A percentile compares a stretch with the other conserved stretches of the same genome.
Evolutionary conservation across 2,888 invertebrate genomes (phyloP).

Genomic region (Harpalus rubripes): DNA sequence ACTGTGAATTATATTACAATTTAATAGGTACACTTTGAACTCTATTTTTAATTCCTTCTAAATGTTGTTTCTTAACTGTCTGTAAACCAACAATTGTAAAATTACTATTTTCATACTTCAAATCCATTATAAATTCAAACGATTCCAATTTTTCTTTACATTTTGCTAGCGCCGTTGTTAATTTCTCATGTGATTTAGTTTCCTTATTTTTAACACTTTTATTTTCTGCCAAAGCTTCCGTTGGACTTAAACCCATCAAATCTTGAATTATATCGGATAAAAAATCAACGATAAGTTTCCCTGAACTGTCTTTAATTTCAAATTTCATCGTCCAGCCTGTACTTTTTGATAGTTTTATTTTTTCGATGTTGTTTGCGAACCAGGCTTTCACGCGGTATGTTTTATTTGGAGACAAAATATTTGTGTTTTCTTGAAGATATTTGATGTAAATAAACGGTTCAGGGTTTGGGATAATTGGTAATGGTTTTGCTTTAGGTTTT

Average conservation of each 20-base stretch:
- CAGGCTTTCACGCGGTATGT: slow-evolving; percentile 81
- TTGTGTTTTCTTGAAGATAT: slow-evolving; percentile 74
- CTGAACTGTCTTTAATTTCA: slow-evolving; percentile 80
- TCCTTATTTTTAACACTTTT: slow-evolving; percentile 69
- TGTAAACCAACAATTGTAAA: slow-evolving; percentile 68
- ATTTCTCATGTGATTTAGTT: slow-evolving; percentile 69
- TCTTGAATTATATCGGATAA: slow-evolving; percentile 80
- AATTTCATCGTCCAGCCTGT: slow-evolving; percentile 80
- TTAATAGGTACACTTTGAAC: slow-evolving; percentile 38
- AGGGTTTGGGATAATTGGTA: slow-evolving; percentile 69
- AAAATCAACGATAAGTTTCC: slow-evolving; percentile 79
- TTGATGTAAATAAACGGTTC: slow-evolving; percentile 78
- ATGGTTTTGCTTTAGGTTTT: slow-evolving; percentile 67
- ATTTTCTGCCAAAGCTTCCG: slow-evolving; percentile 70
- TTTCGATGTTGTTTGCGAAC: slow-evolving; percentile 79
- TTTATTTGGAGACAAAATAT: slow-evolving; percentile 74
- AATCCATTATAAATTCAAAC: slow-evolving; percentile 73
- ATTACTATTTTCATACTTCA: slow-evolving; percentile 71
- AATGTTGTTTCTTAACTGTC: slow-evolving; percentile 18
- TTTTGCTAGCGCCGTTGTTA: slow-evolving; percentile 72
- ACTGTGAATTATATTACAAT: neutral
- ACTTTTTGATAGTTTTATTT: slow-evolving; percentile 77
- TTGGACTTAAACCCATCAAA: slow-evolving; percentile 78
- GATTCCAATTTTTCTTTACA: slow-evolving; percentile 71
- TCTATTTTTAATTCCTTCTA: slow-evolving; percentile 40